Percentiles rank a stretch among this genome's conserved stretches.
These are phyloP conservation scores for Pseudotriccus pelzelni DNA, from an alignment of 2,797 vertebrate genomes.

Conservation along the genomic window DNA sequence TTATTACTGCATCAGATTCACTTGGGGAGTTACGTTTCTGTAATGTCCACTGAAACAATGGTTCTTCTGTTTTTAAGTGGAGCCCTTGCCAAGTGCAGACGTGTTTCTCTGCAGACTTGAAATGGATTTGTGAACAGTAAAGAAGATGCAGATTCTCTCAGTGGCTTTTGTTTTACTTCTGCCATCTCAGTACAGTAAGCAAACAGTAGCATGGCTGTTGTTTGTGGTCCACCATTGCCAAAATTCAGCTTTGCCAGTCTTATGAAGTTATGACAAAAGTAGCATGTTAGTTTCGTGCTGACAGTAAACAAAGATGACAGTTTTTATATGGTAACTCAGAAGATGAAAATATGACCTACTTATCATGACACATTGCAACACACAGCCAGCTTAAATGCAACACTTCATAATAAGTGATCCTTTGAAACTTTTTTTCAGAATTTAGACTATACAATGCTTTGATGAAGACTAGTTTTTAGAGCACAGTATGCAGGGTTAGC, in stretches of 20 bases:
- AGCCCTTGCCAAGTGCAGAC: constrained; percentile 37
- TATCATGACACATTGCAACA: background rate
- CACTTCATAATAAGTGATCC: background rate
- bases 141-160: background rate
- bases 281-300: background rate
- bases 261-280: background rate
- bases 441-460: background rate
- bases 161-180: background rate
- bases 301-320: background rate
- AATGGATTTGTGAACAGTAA: constrained; percentile 53
- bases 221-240: background rate
- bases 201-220: background rate
- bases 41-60: constrained; percentile 44
- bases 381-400: background rate
- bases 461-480: background rate
- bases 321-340: background rate
- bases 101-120: constrained; percentile 54
- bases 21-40: constrained; percentile 23
- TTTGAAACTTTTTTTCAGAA: background rate
- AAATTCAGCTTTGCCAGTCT: background rate
- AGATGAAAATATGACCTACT: background rate
- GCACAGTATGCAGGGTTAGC: background rate
- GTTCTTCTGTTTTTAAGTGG: constrained; percentile 46
- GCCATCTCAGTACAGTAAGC: background rate
- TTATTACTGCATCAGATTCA: constrained; percentile 57